Conservation (phyloP, 2,888 invertebrate genomes). For the Amiota minor region DNA sequence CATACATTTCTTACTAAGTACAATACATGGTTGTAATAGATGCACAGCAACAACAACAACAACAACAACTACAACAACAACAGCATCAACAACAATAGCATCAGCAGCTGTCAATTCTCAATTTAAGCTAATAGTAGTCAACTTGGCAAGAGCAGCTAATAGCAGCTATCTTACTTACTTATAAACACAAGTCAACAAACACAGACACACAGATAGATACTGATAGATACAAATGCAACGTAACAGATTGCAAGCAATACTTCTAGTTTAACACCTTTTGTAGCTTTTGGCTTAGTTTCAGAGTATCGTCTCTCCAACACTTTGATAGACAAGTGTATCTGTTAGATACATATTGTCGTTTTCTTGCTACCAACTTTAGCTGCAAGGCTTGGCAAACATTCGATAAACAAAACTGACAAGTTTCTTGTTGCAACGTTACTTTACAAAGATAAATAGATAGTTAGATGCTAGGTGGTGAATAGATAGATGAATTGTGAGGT, state of each 20-base stretch:
- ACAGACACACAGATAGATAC: background rate
- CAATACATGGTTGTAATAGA: background rate
- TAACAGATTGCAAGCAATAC: background rate
- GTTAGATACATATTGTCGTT: background rate
- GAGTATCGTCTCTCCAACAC: too few species aligned
- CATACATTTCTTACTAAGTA: background rate
- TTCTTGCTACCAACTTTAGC: background rate
- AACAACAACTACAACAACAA: background rate
- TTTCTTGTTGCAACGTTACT: background rate
- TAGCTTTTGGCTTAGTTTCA: background rate
- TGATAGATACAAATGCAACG: background rate
- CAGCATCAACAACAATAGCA: background rate
- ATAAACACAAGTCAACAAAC: background rate
- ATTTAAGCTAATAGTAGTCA: slow-evolving; percentile 1
- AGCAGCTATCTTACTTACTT: background rate
- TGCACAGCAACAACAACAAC: background rate
- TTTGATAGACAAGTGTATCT: slow-evolving; percentile 15
- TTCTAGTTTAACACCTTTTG: slow-evolving; percentile 9
- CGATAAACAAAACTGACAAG: slow-evolving; percentile 11
- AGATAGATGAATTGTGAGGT: background rate
- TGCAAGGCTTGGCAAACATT: slow-evolving; percentile 14
- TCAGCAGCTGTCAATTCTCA: background rate
- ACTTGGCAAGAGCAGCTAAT: slow-evolving; percentile 11
- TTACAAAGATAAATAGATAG: background rate
- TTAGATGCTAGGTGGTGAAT: too few species aligned